phyloP scores from a whole-genome alignment of 2,113 vertebrate species.

The Oncorhynchus gorbuscha region DNA sequence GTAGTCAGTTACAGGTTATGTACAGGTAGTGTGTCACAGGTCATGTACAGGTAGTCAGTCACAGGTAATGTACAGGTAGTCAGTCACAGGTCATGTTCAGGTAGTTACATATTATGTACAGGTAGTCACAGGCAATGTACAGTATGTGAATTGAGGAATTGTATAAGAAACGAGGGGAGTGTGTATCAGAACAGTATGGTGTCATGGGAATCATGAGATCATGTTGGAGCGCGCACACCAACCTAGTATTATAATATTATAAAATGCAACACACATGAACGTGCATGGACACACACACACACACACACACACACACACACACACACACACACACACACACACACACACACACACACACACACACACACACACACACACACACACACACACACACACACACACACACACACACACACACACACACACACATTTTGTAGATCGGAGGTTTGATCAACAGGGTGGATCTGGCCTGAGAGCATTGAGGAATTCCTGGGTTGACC shows the following conservation, averaged over 20 bases:
- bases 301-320: background rate
- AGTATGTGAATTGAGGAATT: too few relatives aligned
- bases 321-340: background rate
- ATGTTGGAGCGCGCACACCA: background rate
- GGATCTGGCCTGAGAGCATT: slow-evolving; percentile 30
- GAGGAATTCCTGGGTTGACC: slow-evolving; percentile 41
- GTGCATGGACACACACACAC: background rate
- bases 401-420: background rate
- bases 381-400: background rate
- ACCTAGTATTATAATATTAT: too few relatives aligned
- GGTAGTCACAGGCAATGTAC: too few relatives aligned
- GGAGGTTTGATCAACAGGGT: slow-evolving; percentile 31
- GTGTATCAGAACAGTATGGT: background rate
- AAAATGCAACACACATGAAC: too few relatives aligned
- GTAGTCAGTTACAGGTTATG: too few relatives aligned
- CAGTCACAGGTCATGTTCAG: too few relatives aligned
- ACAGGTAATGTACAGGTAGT: too few relatives aligned
- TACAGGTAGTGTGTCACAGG: too few relatives aligned
- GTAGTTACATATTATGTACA: too few relatives aligned
- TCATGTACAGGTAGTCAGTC: too few relatives aligned
- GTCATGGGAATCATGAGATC: background rate
- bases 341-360: background rate
- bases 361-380: background rate
- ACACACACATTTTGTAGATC: background rate
- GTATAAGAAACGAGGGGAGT: too few relatives aligned